phyloP scores from a whole-genome alignment of 2,797 vertebrate species.

The Microchirus variegatus region DNA sequence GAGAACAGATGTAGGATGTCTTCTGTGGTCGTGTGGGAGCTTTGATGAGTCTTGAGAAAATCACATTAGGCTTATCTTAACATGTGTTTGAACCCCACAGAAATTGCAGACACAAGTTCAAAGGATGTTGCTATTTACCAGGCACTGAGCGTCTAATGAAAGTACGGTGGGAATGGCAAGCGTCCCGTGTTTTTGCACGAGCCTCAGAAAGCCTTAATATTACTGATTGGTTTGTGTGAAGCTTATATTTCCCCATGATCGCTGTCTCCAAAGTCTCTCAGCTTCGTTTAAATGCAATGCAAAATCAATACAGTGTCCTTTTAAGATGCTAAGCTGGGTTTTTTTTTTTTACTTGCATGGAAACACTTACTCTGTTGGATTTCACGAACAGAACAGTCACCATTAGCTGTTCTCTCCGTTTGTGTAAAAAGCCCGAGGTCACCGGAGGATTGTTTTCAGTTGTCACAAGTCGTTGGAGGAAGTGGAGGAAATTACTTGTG shows the following conservation, averaged over 20 bases:
- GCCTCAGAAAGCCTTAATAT: too few relatives aligned
- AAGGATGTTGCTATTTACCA: not conserved
- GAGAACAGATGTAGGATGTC: not conserved
- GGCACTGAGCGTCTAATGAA: not conserved
- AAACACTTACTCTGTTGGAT: slow-evolving; percentile 16
- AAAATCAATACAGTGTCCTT: not conserved
- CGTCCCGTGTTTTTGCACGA: not conserved
- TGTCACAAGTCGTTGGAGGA: slow-evolving; percentile 23
- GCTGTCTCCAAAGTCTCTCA: too few relatives aligned
- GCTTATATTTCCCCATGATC: too few relatives aligned
- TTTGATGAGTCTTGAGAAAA: not conserved
- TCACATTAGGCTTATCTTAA: not conserved
- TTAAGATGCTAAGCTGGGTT: not conserved
- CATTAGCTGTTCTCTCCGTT: slow-evolving; percentile 9
- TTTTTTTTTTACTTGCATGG: slow-evolving; percentile 18
- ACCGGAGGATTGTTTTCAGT: slow-evolving; percentile 4
- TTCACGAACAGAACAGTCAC: not conserved
- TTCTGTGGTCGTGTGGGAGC: not conserved
- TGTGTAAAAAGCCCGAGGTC: slow-evolving; percentile 2
- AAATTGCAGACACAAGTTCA: not conserved
- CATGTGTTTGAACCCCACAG: not conserved
- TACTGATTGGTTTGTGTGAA: not conserved
- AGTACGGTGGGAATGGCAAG: not conserved
- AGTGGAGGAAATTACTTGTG: slow-evolving; percentile 1
- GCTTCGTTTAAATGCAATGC: not conserved